Percentiles rank a stretch among this genome's conserved stretches.
Conservation (phyloP, 2,888 invertebrate genomes). For the Volucella inanis region DNA sequence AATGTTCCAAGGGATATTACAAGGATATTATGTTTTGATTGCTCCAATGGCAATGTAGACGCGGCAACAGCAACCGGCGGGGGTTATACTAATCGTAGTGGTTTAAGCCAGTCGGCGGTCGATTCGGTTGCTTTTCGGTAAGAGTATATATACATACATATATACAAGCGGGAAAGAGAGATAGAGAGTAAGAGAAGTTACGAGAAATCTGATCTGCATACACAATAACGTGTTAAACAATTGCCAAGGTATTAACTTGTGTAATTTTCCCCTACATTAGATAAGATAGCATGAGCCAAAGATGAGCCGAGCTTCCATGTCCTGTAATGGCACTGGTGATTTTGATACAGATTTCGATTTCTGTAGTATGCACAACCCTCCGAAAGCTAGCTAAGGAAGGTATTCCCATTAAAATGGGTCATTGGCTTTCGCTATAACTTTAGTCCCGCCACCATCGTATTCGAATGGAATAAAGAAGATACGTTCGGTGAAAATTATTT, state of each 20-base stretch:
- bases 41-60: constrained; percentile 5
- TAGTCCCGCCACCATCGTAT: neutral
- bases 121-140: constrained; percentile 23
- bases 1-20: constrained; percentile 71
- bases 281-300: constrained; percentile 63
- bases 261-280: constrained; percentile 74
- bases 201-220: constrained; percentile 74
- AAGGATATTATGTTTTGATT: constrained; percentile 73
- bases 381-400: constrained; percentile 6
- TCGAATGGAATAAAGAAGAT: constrained; percentile 16
- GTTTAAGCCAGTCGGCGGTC: constrained; percentile 3
- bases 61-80: neutral
- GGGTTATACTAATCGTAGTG: neutral
- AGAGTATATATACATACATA: too few species aligned
- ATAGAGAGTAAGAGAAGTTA: constrained; percentile 37
- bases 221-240: constrained; percentile 75
- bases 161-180: constrained; percentile 1
- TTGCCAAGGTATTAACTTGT: constrained; percentile 74
- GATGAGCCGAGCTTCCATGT: neutral
- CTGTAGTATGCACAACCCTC: constrained; percentile 54
- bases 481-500: constrained; percentile 59
- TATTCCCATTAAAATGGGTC: constrained; percentile 69
- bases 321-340: neutral
- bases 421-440: constrained; percentile 60
- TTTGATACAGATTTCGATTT: constrained; percentile 38